Evolutionary conservation across 2,113 vertebrate genomes (phyloP).

Genomic region (Theristicus caerulescens): DNA sequence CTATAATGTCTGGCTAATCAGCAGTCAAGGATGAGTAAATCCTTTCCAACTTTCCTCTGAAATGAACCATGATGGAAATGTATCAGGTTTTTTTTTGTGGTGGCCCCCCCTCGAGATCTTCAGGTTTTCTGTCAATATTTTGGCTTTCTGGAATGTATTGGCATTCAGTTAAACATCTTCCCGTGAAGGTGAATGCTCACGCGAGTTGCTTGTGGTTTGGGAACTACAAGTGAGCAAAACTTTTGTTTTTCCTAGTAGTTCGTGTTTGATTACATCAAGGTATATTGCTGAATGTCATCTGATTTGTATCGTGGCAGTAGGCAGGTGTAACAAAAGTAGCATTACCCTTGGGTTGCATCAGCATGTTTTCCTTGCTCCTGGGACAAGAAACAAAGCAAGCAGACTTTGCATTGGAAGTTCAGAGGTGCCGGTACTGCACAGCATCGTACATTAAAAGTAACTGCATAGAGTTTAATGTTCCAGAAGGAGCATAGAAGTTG

Average conservation of each 20-base stretch:
- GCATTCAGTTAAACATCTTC: not conserved
- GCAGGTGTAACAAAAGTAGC: not conserved
- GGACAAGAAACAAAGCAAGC: not conserved
- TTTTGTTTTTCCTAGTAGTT: not conserved
- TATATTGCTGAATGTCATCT: not conserved
- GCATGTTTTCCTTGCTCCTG: not conserved
- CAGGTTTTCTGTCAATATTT: not conserved
- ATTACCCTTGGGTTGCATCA: slow-evolving; percentile 15
- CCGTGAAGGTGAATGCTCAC: not conserved
- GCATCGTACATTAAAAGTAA: not conserved
- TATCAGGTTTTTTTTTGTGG: not conserved
- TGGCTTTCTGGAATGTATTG: not conserved
- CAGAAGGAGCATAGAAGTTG: not conserved
- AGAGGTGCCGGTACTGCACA: not conserved
- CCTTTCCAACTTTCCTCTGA: not conserved
- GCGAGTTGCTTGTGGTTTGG: not conserved
- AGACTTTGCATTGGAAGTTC: not conserved
- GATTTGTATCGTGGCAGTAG: not conserved
- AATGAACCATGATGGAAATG: not conserved
- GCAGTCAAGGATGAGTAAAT: not conserved
- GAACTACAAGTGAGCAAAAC: not conserved
- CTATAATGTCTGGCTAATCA: not conserved
- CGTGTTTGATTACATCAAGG: not conserved
- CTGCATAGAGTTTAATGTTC: not conserved
- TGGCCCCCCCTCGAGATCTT: not conserved